These are phyloP conservation scores for Heliopora coerulea DNA, from an alignment of 92 coral and sea anemone genomes.

Conservation along the genomic window DNA sequence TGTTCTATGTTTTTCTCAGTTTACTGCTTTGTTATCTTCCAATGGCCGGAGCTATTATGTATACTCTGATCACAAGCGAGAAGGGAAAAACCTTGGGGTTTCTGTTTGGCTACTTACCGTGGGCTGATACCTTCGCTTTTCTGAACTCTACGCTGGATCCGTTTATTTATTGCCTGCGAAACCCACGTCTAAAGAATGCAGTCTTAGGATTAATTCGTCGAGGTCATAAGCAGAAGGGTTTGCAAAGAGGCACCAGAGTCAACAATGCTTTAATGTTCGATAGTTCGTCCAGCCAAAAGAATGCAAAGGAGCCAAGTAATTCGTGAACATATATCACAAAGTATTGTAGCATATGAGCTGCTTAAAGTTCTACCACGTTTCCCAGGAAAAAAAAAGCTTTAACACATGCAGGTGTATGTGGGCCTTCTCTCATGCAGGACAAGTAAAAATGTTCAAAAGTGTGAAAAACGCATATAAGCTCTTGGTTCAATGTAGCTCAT, in stretches of 20 bases:
- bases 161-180: background rate
- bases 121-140: constrained; percentile 36
- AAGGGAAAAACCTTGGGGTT: constrained; percentile 11
- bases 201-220: constrained; percentile 6
- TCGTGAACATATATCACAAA: background rate
- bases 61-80: constrained; percentile 12
- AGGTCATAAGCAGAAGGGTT: background rate
- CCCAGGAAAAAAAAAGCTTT: too few species aligned
- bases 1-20: constrained; percentile 32
- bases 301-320: constrained; percentile 14
- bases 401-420: too few species aligned
- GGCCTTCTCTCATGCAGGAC: too few species aligned
- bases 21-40: constrained; percentile 25
- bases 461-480: too few species aligned
- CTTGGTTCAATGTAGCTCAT: too few species aligned
- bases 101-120: constrained; percentile 30
- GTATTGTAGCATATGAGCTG: too few species aligned
- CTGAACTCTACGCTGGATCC: constrained; percentile 29
- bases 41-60: constrained; percentile 22
- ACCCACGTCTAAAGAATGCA: background rate
- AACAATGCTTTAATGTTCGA: constrained; percentile 9
- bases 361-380: too few species aligned
- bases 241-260: background rate
- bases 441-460: too few species aligned
- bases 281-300: constrained; percentile 3